Conservation (phyloP, 2,888 invertebrate species). For the Entomobrya multifasciata region DNA sequence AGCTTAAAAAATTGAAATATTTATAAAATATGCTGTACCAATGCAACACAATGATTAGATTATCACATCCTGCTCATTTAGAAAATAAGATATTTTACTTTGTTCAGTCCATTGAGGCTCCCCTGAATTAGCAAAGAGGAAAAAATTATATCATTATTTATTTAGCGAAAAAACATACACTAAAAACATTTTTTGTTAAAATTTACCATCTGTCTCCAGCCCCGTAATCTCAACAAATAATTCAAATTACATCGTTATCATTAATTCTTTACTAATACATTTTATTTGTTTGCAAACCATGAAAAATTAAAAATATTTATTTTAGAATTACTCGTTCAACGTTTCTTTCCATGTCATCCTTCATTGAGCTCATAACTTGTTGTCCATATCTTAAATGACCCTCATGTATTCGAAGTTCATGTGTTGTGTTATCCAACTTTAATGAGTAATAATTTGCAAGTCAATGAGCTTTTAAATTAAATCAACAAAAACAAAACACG, state of each 20-base stretch:
- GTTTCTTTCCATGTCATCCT: constrained; percentile 27
- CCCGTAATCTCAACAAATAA: constrained; percentile 36
- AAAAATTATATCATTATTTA: neutral
- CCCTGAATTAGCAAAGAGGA: neutral
- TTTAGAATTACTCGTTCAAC: constrained; percentile 6
- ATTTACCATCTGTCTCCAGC: constrained; percentile 48
- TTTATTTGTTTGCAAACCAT: too few relatives aligned
- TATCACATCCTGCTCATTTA: too few relatives aligned
- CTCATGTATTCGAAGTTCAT: constrained; percentile 53
- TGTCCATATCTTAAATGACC: constrained; percentile 55
- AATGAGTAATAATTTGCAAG: too few relatives aligned
- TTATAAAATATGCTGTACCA: too few relatives aligned
- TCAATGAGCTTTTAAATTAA: too few relatives aligned
- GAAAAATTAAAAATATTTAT: neutral
- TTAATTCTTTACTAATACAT: too few relatives aligned
- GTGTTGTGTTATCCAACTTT: constrained; percentile 60
- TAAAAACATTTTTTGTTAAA: neutral
- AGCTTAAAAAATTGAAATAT: constrained; percentile 54
- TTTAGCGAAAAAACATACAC: neutral
- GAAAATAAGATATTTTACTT: constrained; percentile 53
- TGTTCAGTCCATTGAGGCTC: constrained; percentile 58
- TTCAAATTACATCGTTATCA: too few relatives aligned
- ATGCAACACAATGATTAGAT: too few relatives aligned
- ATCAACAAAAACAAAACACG: neutral
- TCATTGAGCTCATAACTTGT: constrained; percentile 48